phyloP scores from a whole-genome alignment of 1,140 invertebrate species.

The Lordiphosa collinella region DNA sequence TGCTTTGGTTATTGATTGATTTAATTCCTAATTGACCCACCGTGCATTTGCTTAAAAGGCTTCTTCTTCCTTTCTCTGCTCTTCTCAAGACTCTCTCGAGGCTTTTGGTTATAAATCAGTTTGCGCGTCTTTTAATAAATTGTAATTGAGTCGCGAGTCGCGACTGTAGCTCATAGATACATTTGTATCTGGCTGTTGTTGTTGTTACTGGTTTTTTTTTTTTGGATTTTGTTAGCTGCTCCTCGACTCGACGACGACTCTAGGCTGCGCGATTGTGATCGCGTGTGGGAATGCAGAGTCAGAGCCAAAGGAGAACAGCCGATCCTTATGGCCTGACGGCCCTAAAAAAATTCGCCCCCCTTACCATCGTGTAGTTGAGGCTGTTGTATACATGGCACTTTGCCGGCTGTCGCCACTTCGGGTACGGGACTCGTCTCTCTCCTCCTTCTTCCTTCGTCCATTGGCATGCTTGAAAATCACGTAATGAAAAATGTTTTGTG shows the following conservation, averaged over 20 bases:
- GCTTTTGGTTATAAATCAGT: slow-evolving; percentile 69
- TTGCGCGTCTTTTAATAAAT: slow-evolving; percentile 74
- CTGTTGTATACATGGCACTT: slow-evolving; percentile 69
- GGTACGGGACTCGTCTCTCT: slow-evolving; percentile 7
- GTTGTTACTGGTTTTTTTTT: slow-evolving; percentile 20
- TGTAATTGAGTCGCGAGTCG: slow-evolving; percentile 75
- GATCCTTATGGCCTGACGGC: slow-evolving; percentile 67
- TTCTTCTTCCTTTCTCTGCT: slow-evolving; percentile 27
- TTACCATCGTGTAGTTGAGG: slow-evolving; percentile 27
- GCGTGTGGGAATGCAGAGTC: slow-evolving; percentile 71
- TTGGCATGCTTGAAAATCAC: slow-evolving; percentile 70
- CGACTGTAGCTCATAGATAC: slow-evolving; percentile 69
- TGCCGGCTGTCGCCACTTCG: slow-evolving; percentile 74
- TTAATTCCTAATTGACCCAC: slow-evolving; percentile 1
- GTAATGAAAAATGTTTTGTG: slow-evolving; percentile 76
- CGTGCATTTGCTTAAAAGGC: slow-evolving; percentile 4
- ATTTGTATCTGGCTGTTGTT: slow-evolving; percentile 48
- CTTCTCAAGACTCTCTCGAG: slow-evolving; percentile 8
- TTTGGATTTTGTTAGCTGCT: slow-evolving; percentile 21
- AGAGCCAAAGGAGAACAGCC: slow-evolving; percentile 9
- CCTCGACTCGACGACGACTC: not conserved
- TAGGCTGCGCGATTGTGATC: slow-evolving; percentile 56
- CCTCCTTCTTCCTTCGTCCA: slow-evolving; percentile 3
- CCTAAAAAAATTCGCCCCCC: slow-evolving; percentile 30
- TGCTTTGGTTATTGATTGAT: too few species aligned